Percentiles rank a stretch among this genome's conserved stretches.
phyloP scores from a whole-genome alignment of 2,113 vertebrate genomes.

The Coreoperca whiteheadi region DNA sequence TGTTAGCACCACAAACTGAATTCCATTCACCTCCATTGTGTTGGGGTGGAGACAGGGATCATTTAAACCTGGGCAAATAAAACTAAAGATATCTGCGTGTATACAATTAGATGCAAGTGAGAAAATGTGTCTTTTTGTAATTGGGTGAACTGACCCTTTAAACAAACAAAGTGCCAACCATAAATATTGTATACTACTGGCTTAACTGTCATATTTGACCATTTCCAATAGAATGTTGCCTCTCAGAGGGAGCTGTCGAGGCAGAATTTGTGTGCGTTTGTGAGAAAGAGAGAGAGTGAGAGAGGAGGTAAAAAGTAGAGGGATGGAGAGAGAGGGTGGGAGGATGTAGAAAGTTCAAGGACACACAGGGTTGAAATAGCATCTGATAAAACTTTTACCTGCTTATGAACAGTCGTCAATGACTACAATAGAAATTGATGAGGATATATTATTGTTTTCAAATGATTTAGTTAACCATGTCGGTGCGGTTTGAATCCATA shows the following conservation, averaged over 20 bases:
- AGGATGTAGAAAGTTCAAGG: neutral
- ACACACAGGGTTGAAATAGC: conserved; percentile 6
- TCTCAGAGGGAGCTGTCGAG: neutral
- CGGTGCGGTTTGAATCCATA: neutral
- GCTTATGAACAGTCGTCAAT: conserved; percentile 12
- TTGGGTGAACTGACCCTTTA: neutral
- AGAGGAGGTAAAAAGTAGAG: neutral
- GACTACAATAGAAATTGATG: conserved; percentile 13
- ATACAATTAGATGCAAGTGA: neutral
- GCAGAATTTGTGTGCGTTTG: neutral
- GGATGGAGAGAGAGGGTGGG: neutral
- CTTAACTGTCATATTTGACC: neutral
- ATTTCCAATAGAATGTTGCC: neutral
- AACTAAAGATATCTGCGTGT: neutral
- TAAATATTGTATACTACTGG: neutral
- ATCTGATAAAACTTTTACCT: neutral
- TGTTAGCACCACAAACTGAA: neutral
- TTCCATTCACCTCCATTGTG: neutral
- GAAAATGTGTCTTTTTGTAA: neutral
- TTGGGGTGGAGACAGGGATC: neutral
- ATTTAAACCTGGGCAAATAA: neutral
- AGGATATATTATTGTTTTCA: neutral
- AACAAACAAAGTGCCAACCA: neutral
- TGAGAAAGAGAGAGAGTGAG: neutral
- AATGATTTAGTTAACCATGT: conserved; percentile 5